These are phyloP conservation scores for Pangasius djambal DNA, from an alignment of 2,797 vertebrate genomes.

Conservation along the genomic window DNA sequence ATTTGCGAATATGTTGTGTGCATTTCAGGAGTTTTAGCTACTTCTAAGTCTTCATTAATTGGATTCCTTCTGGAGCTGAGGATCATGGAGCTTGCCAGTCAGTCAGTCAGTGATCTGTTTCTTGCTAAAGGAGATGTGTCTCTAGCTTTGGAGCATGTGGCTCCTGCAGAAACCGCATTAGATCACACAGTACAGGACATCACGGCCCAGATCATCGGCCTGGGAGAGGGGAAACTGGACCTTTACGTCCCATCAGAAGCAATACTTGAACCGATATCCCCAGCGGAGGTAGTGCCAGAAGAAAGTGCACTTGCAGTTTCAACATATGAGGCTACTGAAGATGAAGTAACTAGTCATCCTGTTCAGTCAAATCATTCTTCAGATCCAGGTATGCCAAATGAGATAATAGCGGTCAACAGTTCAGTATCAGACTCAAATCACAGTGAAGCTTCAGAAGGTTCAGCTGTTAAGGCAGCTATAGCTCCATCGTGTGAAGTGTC, in stretches of 20 bases:
- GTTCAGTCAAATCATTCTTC: background rate
- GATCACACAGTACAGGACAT: slow-evolving; percentile 26
- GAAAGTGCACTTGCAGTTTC: background rate
- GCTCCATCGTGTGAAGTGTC: slow-evolving; percentile 5
- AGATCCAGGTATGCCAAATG: slow-evolving; percentile 1
- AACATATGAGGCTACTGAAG: slow-evolving; percentile 19
- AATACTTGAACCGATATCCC: slow-evolving; percentile 57
- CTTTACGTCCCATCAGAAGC: slow-evolving; percentile 50
- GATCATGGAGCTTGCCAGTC: slow-evolving; percentile 47
- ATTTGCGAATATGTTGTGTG: background rate
- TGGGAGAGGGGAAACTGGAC: slow-evolving; percentile 50
- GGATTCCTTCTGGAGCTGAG: background rate
- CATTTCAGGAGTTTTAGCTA: slow-evolving; percentile 36
- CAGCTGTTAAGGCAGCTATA: slow-evolving; percentile 29
- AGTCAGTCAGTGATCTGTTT: slow-evolving; percentile 37
- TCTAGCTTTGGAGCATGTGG: slow-evolving; percentile 23
- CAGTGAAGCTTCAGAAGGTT: slow-evolving; percentile 16
- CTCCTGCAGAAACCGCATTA: slow-evolving; percentile 17
- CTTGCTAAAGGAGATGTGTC: slow-evolving; percentile 39
- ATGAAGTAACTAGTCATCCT: background rate
- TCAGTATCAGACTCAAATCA: slow-evolving; percentile 14
- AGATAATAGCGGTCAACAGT: background rate
- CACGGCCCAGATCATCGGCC: slow-evolving; percentile 19
- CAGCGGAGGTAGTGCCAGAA: slow-evolving; percentile 48
- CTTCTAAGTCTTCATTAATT: background rate